Percentiles rank a stretch among this genome's conserved stretches.
Conservation (phyloP, 2,113 vertebrate genomes). For the Edolisoma coerulescens region DNA sequence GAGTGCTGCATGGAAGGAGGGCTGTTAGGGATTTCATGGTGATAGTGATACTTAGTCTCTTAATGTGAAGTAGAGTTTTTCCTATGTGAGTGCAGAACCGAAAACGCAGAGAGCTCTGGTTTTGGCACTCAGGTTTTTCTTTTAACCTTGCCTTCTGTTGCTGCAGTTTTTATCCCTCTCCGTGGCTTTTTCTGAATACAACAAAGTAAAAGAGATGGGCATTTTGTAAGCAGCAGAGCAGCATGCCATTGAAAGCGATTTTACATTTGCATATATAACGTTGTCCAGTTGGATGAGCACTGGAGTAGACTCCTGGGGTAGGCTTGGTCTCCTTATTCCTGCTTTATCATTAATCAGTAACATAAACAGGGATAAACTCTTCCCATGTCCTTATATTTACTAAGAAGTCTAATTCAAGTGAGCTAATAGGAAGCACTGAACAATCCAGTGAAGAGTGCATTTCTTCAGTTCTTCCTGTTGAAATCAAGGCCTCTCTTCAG, state of each 20-base stretch:
- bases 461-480: conserved; percentile 35
- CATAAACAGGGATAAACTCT: background rate
- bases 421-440: conserved; percentile 12
- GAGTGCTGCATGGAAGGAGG: background rate
- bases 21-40: background rate
- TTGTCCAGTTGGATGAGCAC: background rate
- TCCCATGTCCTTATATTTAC: background rate
- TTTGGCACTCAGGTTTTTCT: background rate
- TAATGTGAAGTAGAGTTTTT: background rate
- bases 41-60: background rate
- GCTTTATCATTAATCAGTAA: background rate
- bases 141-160: background rate
- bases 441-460: conserved; percentile 16
- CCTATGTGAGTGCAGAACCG: background rate
- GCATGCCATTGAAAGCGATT: background rate
- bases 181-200: background rate
- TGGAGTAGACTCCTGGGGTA: background rate
- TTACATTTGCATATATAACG: accelerated
- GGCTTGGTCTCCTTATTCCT: background rate
- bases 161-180: background rate
- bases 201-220: background rate
- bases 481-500: conserved; percentile 22
- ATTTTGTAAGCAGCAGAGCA: background rate
- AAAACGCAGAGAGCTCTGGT: background rate
- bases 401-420: background rate